phyloP scores from a whole-genome alignment of 2,797 vertebrate genomes.

The Galagoides demidoff region DNA sequence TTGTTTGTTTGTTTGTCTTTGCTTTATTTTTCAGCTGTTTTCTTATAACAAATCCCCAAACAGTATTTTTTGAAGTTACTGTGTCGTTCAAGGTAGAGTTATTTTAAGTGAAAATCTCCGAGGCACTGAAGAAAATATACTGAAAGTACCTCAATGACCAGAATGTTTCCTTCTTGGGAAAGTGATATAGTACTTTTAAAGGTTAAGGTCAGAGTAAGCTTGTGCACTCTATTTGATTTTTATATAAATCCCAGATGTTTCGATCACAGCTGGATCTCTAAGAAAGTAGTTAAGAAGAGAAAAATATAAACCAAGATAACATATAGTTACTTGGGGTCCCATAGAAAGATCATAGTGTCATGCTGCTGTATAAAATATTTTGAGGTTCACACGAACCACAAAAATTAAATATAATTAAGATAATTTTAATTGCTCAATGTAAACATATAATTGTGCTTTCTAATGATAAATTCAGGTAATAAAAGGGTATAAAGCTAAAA shows the following conservation, averaged over 20 bases:
- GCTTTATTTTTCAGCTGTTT: not conserved
- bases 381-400: not conserved
- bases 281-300: conserved; percentile 14
- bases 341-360: not conserved
- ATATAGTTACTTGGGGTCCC: not conserved
- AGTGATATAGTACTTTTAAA: conserved; percentile 33
- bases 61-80: not conserved
- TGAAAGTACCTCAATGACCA: conserved; percentile 15
- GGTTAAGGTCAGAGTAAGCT: conserved; percentile 53
- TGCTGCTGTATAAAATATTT: conserved; percentile 1
- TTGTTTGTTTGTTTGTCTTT: not conserved
- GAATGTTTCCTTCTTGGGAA: conserved; percentile 49
- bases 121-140: conserved; percentile 59
- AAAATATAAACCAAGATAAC: conserved; percentile 25
- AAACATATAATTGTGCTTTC: not conserved
- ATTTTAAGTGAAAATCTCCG: conserved; percentile 68
- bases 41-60: conserved; percentile 16
- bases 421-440: not conserved
- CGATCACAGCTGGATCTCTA: not conserved
- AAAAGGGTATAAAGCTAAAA: not conserved
- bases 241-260: conserved; percentile 53
- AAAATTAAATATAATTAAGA: not conserved
- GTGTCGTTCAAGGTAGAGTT: conserved; percentile 50
- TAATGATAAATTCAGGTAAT: not conserved
- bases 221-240: conserved; percentile 67